Conservation (phyloP, 2,113 vertebrate genomes). For the Ageneiosus marmoratus region DNA sequence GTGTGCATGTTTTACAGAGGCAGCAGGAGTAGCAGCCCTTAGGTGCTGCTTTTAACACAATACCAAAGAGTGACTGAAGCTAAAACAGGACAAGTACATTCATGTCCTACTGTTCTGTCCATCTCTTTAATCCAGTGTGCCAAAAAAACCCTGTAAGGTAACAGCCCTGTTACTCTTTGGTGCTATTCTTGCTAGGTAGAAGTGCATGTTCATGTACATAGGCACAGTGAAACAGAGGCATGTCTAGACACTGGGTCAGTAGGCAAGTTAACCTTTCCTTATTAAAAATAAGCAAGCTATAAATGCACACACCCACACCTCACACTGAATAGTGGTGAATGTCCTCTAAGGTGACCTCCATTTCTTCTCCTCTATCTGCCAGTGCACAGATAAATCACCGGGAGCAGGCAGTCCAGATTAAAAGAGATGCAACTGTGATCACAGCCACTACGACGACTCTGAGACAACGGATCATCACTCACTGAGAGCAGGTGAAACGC, state of each 20-base stretch:
- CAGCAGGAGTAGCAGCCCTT: constrained; percentile 7
- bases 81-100: not conserved
- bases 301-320: not conserved
- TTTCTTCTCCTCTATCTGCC: constrained; percentile 32
- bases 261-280: not conserved
- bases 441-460: constrained; percentile 1
- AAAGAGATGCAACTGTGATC: constrained; percentile 42
- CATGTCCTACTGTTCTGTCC: not conserved
- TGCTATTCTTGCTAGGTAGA: not conserved
- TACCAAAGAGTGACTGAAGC: constrained; percentile 11
- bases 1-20: constrained; percentile 6
- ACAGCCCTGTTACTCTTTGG: not conserved
- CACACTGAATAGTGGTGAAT: constrained; percentile 9
- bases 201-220: not conserved
- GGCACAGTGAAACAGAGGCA: not conserved
- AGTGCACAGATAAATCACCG: constrained; percentile 33
- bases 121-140: not conserved
- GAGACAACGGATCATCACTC: constrained; percentile 38
- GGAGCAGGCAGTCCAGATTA: constrained; percentile 31
- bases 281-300: not conserved
- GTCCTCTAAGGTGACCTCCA: constrained; percentile 35
- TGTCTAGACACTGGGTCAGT: not conserved
- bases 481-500: not conserved
- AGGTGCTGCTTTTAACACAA: constrained; percentile 16
- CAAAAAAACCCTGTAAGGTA: not conserved